phyloP scores from a whole-genome alignment of 2,888 invertebrate species.

The Galeopsomyia nigrocyanea region DNA sequence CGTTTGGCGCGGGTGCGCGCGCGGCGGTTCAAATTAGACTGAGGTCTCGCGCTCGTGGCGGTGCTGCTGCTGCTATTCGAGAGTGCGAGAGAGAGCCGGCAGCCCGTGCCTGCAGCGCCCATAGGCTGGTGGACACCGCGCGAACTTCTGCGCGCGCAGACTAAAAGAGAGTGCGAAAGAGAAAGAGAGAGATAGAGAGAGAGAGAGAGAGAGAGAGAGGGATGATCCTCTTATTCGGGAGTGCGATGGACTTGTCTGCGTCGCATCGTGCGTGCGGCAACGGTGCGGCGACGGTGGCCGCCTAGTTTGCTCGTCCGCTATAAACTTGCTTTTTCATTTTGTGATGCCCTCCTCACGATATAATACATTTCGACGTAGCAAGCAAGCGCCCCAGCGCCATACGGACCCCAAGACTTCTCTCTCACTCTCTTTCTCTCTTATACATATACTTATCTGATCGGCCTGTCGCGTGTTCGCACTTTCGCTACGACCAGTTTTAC shows the following conservation, averaged over 20 bases:
- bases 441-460: constrained; percentile 43
- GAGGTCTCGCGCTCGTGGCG: constrained; percentile 60
- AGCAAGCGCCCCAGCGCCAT: constrained; percentile 19
- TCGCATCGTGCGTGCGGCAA: constrained; percentile 1
- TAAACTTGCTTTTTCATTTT: constrained; percentile 2
- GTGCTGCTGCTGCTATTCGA: too few relatives aligned
- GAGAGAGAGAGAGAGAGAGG: constrained; percentile 21
- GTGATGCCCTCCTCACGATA: constrained; percentile 19
- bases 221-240: constrained; percentile 34
- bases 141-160: constrained; percentile 66
- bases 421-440: constrained; percentile 41
- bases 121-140: constrained; percentile 62
- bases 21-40: constrained; percentile 70
- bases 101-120: constrained; percentile 66
- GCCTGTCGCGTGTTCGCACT: constrained; percentile 47
- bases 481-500: constrained; percentile 39
- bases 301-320: constrained; percentile 45
- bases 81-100: constrained; percentile 53
- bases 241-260: constrained; percentile 17
- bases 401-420: constrained; percentile 16
- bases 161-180: constrained; percentile 2
- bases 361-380: constrained; percentile 3
- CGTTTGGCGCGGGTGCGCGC: constrained; percentile 58
- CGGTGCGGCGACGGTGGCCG: constrained; percentile 3
- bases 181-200: constrained; percentile 3